These are phyloP conservation scores for Lepidurus couesii DNA, from an alignment of 1,140 invertebrate genomes.

Conservation along the genomic window DNA sequence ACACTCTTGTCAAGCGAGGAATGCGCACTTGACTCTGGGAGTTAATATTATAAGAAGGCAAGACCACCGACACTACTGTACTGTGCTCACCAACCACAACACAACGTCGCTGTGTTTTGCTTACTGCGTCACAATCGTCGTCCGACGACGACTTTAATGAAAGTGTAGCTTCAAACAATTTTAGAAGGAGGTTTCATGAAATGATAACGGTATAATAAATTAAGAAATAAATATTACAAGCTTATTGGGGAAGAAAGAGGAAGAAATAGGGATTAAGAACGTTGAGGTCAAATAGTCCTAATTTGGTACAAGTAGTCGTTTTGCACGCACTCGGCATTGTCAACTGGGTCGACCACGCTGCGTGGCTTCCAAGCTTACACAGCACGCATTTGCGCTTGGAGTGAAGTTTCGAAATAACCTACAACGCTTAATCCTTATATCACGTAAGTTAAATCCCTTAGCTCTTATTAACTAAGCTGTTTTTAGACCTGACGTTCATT, in stretches of 20 bases:
- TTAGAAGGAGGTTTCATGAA: not conserved
- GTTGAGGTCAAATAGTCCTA: not conserved
- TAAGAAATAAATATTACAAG: not conserved
- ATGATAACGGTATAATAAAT: not conserved
- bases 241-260: not conserved
- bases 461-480: too few species aligned
- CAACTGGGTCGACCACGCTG: slow-evolving; percentile 8
- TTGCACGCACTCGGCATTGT: slow-evolving; percentile 1
- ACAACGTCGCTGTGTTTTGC: slow-evolving; percentile 9
- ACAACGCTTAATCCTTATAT: not conserved
- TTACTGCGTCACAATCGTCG: slow-evolving; percentile 12
- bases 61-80: not conserved
- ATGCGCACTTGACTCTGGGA: too few species aligned
- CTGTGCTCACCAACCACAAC: not conserved
- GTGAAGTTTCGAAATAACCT: not conserved
- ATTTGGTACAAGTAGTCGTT: not conserved
- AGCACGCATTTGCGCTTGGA: not conserved
- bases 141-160: not conserved
- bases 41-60: not conserved
- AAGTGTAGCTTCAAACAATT: not conserved
- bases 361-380: not conserved
- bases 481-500: not conserved
- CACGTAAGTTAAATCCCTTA: not conserved
- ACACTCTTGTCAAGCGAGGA: too few species aligned
- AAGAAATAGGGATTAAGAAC: not conserved